phyloP scores from a whole-genome alignment of 2,113 vertebrate species.

The Rhineura floridana region DNA sequence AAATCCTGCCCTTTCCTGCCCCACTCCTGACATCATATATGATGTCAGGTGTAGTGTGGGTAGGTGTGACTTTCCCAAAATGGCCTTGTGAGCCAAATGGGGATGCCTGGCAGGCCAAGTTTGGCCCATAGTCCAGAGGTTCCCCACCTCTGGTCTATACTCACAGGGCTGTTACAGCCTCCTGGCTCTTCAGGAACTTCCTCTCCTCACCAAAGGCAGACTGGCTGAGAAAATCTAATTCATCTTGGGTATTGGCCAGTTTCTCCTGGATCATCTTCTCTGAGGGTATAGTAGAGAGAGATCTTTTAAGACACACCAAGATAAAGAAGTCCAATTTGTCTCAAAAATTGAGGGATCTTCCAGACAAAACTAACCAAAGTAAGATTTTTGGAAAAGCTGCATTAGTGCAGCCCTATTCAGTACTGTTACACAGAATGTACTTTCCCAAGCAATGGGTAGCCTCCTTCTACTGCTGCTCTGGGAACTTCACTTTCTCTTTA shows the following conservation, averaged over 20 bases:
- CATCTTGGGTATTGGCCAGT: neutral
- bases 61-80: no score
- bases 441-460: neutral
- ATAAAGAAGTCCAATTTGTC: neutral
- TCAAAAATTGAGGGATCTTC: neutral
- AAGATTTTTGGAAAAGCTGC: neutral
- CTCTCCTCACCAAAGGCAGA: neutral
- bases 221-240: neutral
- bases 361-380: neutral
- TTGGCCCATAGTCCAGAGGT: no score
- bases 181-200: conserved; percentile 26
- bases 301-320: neutral
- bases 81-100: no score
- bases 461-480: no score
- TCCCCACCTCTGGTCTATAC: no score
- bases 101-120: no score
- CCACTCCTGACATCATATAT: no score
- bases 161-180: conserved; percentile 18
- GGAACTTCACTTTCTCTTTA: neutral
- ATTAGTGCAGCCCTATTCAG: neutral
- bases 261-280: conserved; percentile 20
- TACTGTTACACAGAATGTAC: neutral
- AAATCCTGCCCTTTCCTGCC: no score
- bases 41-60: no score
- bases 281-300: neutral